A percentile compares a stretch with the other conserved stretches of the same genome.
Evolutionary conservation across 2,797 vertebrate species (phyloP).

Genomic region (Chrysocyon brachyurus): DNA sequence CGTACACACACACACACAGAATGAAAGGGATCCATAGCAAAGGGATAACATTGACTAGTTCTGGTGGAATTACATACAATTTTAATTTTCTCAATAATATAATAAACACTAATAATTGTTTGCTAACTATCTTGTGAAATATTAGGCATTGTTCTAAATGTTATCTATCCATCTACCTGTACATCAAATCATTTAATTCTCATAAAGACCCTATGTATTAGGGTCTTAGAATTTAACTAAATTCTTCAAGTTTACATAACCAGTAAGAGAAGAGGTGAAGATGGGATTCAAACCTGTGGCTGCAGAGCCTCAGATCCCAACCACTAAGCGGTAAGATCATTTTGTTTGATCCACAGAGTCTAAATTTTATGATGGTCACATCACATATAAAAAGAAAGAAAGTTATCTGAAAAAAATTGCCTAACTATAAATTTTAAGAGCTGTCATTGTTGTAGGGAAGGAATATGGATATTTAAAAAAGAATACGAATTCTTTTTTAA

Average conservation of each 20-base stretch:
- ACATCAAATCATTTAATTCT: neutral
- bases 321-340: neutral
- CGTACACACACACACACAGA: neutral
- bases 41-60: neutral
- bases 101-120: neutral
- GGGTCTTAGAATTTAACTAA: neutral
- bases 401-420: conserved; percentile 12
- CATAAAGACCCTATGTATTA: neutral
- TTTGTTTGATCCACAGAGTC: neutral
- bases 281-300: neutral
- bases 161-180: neutral
- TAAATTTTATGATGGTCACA: neutral
- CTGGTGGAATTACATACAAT: neutral
- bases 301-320: neutral
- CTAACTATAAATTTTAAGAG: neutral
- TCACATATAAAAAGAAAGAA: neutral
- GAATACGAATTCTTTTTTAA: conserved; percentile 43
- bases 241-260: neutral
- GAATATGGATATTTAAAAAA: neutral
- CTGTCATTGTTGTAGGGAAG: neutral
- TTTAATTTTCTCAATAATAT: conserved; percentile 10
- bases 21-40: neutral
- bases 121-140: conserved; percentile 1
- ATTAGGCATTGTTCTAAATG: neutral
- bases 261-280: neutral